Evolutionary conservation across 2,797 vertebrate genomes (phyloP), one percentile per base, ranked within the genome.

Genomic region (Hydrolagus colliei): DNA sequence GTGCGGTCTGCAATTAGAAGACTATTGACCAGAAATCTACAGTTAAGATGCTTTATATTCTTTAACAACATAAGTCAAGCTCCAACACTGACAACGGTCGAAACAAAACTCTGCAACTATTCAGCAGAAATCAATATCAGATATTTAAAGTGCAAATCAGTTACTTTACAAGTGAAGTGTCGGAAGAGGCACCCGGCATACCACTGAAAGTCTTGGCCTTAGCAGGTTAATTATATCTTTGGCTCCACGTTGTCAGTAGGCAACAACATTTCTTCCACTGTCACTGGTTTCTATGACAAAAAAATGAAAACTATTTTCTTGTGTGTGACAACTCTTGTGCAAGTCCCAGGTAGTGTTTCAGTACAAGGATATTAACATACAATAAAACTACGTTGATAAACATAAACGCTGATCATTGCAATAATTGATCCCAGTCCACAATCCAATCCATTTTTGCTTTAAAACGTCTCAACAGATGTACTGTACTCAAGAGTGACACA

Each of bases 141-240:
- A 52, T 52, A 52, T 52, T 52, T 52, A 52, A 6, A 52, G 41
- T 52, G 41, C 41, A 52, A 6, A 3, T 3, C 5, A 67, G 11
- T 35, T 27, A 35, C n/a, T 32, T n/a, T 12, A 65, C 62, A 2
- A 67, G 22, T 65, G 62, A 12, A 68, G 16, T 35, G 4, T 1
- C 4, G 63, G 41, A 4, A 67, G 14, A 11, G 35, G 77, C 22
- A 52, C 41, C 41, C 2, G 65, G 14, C 63, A 22, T 16, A 84
- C 27, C 79, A 52, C 41, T 35, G 27, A 41, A 76, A 18, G 3
- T 68, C 18, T 68, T 27, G 65, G 65, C 78, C 63, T 52, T 6
- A 52, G 41, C 78, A 67, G 63, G 22, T 82, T 67, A 65, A 63
- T n/a, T 35, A 16, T 80, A 80, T 80, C 62, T 67, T n/a, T 35